Evolutionary conservation across 1,140 invertebrate species (phyloP), one percentile per base, ranked within the genome.

Genomic region (Lordiphosa clarofinis): DNA sequence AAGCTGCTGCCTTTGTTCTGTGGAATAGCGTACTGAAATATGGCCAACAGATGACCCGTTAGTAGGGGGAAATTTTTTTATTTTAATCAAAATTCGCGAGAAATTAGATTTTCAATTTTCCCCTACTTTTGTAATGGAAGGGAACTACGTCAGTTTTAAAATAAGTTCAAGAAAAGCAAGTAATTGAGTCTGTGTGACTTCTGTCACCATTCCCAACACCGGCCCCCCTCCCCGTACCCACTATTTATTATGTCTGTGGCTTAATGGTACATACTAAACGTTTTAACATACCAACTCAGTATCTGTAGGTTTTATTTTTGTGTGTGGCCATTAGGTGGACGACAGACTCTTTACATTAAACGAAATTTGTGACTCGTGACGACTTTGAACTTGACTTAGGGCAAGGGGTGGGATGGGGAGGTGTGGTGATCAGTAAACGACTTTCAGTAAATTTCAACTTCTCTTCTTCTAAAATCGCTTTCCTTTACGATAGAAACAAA

Each of bases 1-100:
- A 37, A 42, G 39, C 15, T 58, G 54, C 35, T 37, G 36, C 42
- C 54, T 61, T 69, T 63, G 49, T 66, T 50, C 46, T 55, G 8
- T 36, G 43, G 15, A 44, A 48, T 66, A 54, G 54, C 58, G 9
- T 9, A 13, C 48, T 73, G 35, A 81, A 84, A 78, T 84, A 59
- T 78, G 78, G 78, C 55, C 73, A 84, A 76, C 78, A 84, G 36
- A 84, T 84, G 78, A 84, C 61, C 58, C 42, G 67, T 53, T 75
- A 54, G 39, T 11, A 59, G 56, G 57, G 38, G 59, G 81, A 58
- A 79, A 63, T 71, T 76, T 63, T 44, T 54, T 47, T 37, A 43
- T 39, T 52, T 56, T 39, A 67, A 76, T 81, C 72, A 40, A 50
- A 60, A 49, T 65, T 76, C 44, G 33, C 43, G 24, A 38, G 40